Percentiles rank a stretch among this genome's conserved stretches.
phyloP scores from a whole-genome alignment of 2,113 vertebrate genomes.

The Gopherus evgoodei region DNA sequence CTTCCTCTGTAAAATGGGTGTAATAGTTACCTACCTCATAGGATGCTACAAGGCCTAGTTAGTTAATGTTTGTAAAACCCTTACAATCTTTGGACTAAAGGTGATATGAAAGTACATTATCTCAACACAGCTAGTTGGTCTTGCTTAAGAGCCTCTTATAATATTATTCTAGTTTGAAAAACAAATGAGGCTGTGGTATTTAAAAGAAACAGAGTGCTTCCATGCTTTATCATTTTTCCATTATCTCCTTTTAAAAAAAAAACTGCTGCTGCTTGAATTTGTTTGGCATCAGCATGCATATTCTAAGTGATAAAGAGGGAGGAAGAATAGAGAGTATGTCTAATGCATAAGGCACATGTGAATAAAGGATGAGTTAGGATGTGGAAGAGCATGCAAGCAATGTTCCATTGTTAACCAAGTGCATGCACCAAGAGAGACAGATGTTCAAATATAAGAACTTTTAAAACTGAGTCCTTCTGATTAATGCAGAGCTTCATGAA shows the following conservation, averaged over 20 bases:
- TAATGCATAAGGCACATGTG: conserved; percentile 60
- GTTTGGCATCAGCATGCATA: conserved; percentile 49
- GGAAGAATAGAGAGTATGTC: conserved; percentile 44
- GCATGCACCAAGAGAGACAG: conserved; percentile 51
- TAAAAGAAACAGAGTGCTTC: not conserved
- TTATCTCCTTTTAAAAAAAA: not conserved
- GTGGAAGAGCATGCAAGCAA: conserved; percentile 48
- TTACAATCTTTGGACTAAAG: conserved; percentile 32
- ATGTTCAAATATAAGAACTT: conserved; percentile 69
- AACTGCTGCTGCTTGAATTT: conserved; percentile 36
- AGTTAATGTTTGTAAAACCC: conserved; percentile 62
- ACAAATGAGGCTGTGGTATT: conserved; percentile 5
- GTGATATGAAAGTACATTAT: not conserved
- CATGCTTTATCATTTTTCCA: conserved; percentile 24
- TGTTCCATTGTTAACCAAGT: conserved; percentile 44
- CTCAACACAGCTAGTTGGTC: conserved; percentile 45
- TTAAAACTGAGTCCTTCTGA: conserved; percentile 66
- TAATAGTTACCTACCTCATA: conserved; percentile 47
- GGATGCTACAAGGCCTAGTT: conserved; percentile 43
- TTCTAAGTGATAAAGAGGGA: conserved; percentile 29
- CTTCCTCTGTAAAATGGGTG: conserved; percentile 14
- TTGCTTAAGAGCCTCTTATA: conserved; percentile 46
- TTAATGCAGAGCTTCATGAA: conserved; percentile 71
- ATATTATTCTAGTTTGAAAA: conserved; percentile 12
- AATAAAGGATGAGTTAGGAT: conserved; percentile 63